A percentile compares a stretch with the other conserved stretches of the same genome.
These are phyloP conservation scores for Alaudala cheleensis DNA, from an alignment of 2,113 vertebrate genomes.

Conservation along the genomic window DNA sequence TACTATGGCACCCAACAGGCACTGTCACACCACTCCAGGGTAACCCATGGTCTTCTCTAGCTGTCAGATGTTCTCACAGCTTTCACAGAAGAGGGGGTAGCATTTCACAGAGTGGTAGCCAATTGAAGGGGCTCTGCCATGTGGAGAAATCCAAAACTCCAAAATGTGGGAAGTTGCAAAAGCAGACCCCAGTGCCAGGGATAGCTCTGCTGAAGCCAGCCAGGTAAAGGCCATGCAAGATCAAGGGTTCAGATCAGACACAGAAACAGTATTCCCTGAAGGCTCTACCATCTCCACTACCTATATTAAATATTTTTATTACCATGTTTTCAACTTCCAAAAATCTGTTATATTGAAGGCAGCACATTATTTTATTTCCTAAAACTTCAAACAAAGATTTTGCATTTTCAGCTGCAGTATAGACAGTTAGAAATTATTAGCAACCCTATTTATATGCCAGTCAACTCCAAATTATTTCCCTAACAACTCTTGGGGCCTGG, in stretches of 20 bases:
- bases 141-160: not conserved
- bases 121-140: not conserved
- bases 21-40: not conserved
- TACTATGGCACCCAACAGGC: not conserved
- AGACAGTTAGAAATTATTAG: not conserved
- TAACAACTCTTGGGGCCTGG: not conserved
- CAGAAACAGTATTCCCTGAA: not conserved
- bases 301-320: not conserved
- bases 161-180: not conserved
- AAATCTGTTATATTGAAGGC: not conserved
- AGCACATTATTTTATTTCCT: not conserved
- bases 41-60: not conserved
- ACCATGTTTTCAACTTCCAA: not conserved
- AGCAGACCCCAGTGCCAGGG: fast-evolving
- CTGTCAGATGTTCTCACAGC: not conserved
- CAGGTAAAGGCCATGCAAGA: fast-evolving
- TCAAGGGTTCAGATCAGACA: not conserved
- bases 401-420: fast-evolving
- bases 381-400: not conserved
- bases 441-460: not conserved
- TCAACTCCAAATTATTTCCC: not conserved
- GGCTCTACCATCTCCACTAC: not conserved
- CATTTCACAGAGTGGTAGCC: not conserved
- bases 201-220: not conserved
- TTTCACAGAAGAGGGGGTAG: not conserved